Evolutionary conservation across 2,797 vertebrate genomes (phyloP).

Genomic region (Sebastes iracundus): DNA sequence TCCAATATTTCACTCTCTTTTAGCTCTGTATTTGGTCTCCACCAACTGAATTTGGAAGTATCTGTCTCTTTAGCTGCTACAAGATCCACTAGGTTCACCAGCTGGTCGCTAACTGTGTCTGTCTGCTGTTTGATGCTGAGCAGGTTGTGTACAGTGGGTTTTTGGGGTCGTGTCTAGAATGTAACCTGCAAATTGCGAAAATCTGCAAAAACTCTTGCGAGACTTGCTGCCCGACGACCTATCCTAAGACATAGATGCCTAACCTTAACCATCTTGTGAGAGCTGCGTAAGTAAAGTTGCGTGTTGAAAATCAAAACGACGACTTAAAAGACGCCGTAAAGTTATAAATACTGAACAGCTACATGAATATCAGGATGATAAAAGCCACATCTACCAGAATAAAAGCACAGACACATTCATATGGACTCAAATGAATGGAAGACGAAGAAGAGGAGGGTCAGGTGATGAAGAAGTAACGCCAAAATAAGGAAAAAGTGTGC

Average conservation of each 20-base stretch:
- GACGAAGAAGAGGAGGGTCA: background rate
- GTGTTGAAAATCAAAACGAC: background rate
- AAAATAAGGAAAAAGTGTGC: background rate
- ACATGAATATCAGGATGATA: background rate
- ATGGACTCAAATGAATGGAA: background rate
- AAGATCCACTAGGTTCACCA: background rate
- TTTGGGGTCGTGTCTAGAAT: background rate
- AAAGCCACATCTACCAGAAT: background rate
- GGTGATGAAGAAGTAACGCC: background rate
- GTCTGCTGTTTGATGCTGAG: background rate
- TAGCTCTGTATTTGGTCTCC: background rate
- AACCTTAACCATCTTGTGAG: too few species aligned
- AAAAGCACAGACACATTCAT: background rate
- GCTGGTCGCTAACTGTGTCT: background rate
- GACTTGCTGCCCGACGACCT: too few species aligned
- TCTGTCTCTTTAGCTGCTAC: background rate
- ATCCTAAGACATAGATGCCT: too few species aligned
- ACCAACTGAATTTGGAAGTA: background rate
- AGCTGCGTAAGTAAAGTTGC: background rate
- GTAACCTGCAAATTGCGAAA: too few species aligned
- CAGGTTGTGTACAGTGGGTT: background rate
- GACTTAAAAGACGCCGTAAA: background rate
- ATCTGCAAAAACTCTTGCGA: too few species aligned
- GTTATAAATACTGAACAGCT: background rate
- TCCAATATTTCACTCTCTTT: background rate